Evolutionary conservation across 2,888 invertebrate species (phyloP).

Genomic region (Pharmacophagus antenor): DNA sequence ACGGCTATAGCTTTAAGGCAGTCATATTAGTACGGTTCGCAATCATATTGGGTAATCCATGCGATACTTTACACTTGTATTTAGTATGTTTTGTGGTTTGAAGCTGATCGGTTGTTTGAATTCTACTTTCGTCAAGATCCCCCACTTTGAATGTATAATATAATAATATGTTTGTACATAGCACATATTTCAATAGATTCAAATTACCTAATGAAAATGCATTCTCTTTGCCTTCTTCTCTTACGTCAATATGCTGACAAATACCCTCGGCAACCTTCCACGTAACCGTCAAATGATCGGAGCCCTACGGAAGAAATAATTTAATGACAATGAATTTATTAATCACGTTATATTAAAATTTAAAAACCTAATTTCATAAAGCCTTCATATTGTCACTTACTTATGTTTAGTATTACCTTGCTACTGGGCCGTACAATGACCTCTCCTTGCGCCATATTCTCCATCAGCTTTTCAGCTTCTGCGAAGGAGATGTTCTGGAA

Average conservation of each 20-base stretch:
- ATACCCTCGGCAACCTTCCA: slow-evolving; percentile 98
- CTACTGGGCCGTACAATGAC: slow-evolving; percentile 98
- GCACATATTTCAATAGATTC: too few relatives aligned
- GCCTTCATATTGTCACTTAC: too few relatives aligned
- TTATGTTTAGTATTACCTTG: slow-evolving; percentile 79
- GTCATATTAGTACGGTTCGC: too few relatives aligned
- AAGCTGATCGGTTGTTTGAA: too few relatives aligned
- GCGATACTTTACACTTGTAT: too few relatives aligned
- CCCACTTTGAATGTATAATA: too few relatives aligned
- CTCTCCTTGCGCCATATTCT: slow-evolving; percentile 96
- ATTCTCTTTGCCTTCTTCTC: slow-evolving; percentile 97
- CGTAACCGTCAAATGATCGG: slow-evolving; percentile 97
- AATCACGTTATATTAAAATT: too few relatives aligned
- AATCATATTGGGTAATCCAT: too few relatives aligned
- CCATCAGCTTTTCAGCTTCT: slow-evolving; percentile 95
- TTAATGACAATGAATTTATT: too few relatives aligned
- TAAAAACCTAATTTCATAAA: not conserved
- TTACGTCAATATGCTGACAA: slow-evolving; percentile 97
- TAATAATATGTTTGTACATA: not conserved
- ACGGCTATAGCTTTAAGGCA: too few relatives aligned
- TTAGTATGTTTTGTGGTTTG: too few relatives aligned
- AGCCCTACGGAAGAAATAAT: slow-evolving; percentile 79
- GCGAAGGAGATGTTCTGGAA: slow-evolving; percentile 98
- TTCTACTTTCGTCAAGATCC: too few relatives aligned
- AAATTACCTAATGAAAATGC: slow-evolving; percentile 93